Base-by-base conservation (phyloP, 2,888 invertebrate species). In the Lampropteryx suffumata region DNA sequence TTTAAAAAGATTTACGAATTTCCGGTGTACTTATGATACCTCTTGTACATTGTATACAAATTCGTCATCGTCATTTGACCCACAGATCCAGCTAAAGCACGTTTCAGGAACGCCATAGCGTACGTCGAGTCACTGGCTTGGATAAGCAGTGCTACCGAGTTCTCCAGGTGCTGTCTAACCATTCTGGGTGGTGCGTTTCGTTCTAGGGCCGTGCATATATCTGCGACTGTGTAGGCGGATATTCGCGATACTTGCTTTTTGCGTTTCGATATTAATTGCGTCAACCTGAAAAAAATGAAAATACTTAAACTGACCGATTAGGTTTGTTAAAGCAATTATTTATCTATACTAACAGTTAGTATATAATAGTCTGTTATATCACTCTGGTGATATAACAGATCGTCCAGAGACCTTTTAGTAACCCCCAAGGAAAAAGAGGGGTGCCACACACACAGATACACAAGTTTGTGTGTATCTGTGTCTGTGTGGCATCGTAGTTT, bases 21-120 rank as follows among this genome's bases (percentile, higher is more conserved):
- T 0, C 90, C 90, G 39, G 82, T 82, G 71, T 90, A 90, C 55
- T 91, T 91, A 74, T 90, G 86, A 48, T 90, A 90, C 41, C 85
- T 76, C 43, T 88, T 90, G 61, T 90, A 90, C 75, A 79, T 79
- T 9, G 79, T 75, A 48, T 88, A 86, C 64, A 90, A 65, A 35
- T 87, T 84, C 0, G 78, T 78, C 70, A 90, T 71, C 0, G 90
- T 86, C 62, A 77, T 79, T 37, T 90, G 86, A 0, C 90, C 88
- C 0, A 83, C 62, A 0, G 73, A 56, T 0, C 84, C 84, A 0
- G 85, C 87, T 1, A 90, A 45, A 0, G 83, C 81, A 1, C 90
- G 59, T 35, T 82, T 76, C 1, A 91, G 51, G 66, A 90, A 91
- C 0, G 88, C 79, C 72, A 85, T 77, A 1, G 88, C 76, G 52